Evolutionary conservation across 2,888 invertebrate species (phyloP).

Genomic region (Epirrita christyi): DNA sequence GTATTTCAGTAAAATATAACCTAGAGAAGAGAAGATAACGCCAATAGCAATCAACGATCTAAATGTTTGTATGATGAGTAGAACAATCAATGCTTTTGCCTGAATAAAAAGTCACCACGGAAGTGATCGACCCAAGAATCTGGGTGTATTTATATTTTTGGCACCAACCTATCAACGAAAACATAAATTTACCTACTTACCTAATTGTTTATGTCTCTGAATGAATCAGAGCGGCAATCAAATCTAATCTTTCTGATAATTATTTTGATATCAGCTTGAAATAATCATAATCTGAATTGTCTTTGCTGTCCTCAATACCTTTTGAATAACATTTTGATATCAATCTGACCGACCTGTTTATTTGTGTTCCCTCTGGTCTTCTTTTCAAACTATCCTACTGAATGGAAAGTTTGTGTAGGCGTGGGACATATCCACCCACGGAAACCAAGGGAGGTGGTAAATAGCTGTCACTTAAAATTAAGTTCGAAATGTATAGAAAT

Average conservation of each 20-base stretch:
- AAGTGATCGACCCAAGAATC: too few species aligned
- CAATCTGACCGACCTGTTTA: not conserved
- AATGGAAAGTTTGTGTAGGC: not conserved
- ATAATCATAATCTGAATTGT: not conserved
- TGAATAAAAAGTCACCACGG: too few species aligned
- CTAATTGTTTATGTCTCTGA: not conserved
- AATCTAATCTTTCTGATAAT: conserved; percentile 2
- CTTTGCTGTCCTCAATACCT: not conserved
- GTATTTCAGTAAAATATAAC: too few species aligned
- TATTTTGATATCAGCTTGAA: not conserved
- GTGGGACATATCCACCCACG: not conserved
- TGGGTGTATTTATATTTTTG: too few species aligned
- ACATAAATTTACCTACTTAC: too few species aligned
- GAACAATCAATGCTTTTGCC: too few species aligned
- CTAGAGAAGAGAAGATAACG: too few species aligned
- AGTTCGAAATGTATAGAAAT: not conserved
- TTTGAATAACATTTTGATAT: not conserved
- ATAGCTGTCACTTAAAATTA: not conserved
- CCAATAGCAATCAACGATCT: too few species aligned
- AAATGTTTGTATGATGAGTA: too few species aligned
- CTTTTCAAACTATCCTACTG: not conserved
- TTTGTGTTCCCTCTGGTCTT: not conserved
- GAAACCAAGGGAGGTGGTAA: not conserved
- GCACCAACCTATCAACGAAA: too few species aligned
- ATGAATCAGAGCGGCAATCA: not conserved